phyloP scores from a whole-genome alignment of 2,888 invertebrate species.

The Erpobdella octoculata region DNA sequence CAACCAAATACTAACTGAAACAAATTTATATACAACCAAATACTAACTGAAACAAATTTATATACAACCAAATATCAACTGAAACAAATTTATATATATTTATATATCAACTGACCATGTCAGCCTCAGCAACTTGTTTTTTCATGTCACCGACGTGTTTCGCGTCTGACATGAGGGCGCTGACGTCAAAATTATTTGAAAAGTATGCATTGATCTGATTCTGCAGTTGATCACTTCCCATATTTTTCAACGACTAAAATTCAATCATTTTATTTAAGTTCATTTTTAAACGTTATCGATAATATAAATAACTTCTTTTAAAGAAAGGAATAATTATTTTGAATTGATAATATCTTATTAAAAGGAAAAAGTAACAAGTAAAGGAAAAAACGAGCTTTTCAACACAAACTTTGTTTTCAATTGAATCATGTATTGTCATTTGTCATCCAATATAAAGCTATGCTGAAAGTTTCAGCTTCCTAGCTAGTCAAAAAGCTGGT shows the following conservation, averaged over 20 bases:
- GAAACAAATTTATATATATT: neutral
- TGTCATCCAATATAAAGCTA: no score
- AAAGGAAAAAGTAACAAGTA: neutral
- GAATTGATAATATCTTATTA: neutral
- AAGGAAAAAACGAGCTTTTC: no score
- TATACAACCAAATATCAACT: neutral
- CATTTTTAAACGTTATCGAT: neutral
- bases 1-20: no score
- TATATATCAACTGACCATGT: neutral
- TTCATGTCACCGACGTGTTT: neutral
- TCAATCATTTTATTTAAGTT: no score
- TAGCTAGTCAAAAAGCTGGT: no score
- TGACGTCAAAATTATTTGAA: neutral
- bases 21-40: no score
- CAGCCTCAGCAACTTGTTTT: neutral
- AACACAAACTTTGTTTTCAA: no score
- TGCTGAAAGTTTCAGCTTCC: no score
- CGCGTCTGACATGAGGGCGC: neutral
- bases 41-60: no score
- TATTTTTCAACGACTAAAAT: no score
- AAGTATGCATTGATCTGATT: conserved; percentile 6
- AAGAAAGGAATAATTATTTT: neutral
- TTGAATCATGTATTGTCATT: no score
- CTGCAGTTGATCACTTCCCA: conserved; percentile 10
- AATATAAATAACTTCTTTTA: neutral